Percentiles rank a stretch among this genome's conserved stretches.
phyloP scores from a whole-genome alignment of 1,140 invertebrate species.

The Vanessa tameamea region DNA sequence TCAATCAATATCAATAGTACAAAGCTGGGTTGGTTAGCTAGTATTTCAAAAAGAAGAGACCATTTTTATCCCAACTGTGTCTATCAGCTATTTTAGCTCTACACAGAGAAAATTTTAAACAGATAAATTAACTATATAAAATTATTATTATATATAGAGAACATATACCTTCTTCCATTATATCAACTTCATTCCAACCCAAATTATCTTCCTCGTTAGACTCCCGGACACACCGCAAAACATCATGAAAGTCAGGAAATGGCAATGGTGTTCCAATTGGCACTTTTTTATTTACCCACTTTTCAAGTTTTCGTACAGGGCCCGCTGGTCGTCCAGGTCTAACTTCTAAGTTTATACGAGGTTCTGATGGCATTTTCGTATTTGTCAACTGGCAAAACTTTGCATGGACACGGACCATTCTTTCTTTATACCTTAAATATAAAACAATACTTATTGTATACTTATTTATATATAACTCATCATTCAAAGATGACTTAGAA shows the following conservation, averaged over 20 bases:
- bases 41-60: too few species aligned
- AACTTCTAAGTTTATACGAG: slow-evolving; percentile 60
- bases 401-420: slow-evolving; percentile 64
- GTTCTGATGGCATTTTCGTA: slow-evolving; percentile 73
- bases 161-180: slow-evolving; percentile 71
- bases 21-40: too few species aligned
- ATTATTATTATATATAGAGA: too few species aligned
- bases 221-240: slow-evolving; percentile 63
- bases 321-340: slow-evolving; percentile 57
- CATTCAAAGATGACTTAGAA: too few species aligned
- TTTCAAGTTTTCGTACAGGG: slow-evolving; percentile 61
- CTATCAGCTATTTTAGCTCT: too few species aligned
- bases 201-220: slow-evolving; percentile 68
- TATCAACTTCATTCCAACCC: slow-evolving; percentile 65
- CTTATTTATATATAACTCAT: too few species aligned
- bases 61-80: too few species aligned
- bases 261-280: slow-evolving; percentile 66
- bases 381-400: slow-evolving; percentile 73
- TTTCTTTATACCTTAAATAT: slow-evolving; percentile 68
- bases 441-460: slow-evolving; percentile 16
- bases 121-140: too few species aligned
- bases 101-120: too few species aligned
- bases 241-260: slow-evolving; percentile 75
- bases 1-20: too few species aligned
- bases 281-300: slow-evolving; percentile 71